A percentile compares a stretch with the other conserved stretches of the same genome.
phyloP scores from a whole-genome alignment of 2,888 invertebrate species.

The Didymodactylos carnosus region DNA sequence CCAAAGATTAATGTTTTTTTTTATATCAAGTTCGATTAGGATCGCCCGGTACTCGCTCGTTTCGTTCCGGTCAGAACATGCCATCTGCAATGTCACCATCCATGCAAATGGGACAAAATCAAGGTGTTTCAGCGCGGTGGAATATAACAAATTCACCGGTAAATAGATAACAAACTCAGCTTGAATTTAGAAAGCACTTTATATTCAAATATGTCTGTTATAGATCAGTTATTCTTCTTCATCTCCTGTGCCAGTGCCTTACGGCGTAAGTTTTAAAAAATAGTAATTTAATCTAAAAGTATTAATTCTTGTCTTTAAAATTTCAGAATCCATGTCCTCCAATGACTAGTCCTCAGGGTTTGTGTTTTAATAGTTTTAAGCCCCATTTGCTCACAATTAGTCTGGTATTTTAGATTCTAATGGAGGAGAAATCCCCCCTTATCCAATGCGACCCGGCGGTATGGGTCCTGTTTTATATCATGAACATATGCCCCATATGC shows the following conservation, averaged over 20 bases:
- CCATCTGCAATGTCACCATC: neutral
- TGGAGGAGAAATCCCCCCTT: neutral
- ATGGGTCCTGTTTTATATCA: neutral
- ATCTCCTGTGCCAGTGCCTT: neutral
- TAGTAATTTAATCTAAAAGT: neutral
- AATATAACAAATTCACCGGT: neutral
- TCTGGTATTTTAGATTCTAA: neutral
- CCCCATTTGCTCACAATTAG: neutral
- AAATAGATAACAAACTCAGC: no score
- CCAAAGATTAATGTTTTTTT: no score
- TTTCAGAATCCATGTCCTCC: neutral
- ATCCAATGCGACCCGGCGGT: neutral
- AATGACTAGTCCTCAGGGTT: neutral
- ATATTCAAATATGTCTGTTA: neutral
- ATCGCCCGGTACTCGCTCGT: neutral
- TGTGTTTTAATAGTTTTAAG: neutral
- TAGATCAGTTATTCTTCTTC: neutral
- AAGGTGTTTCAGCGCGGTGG: no score
- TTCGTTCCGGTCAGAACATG: no score
- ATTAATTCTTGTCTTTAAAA: neutral
- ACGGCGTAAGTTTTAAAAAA: neutral
- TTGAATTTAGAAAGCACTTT: no score
- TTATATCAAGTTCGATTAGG: neutral
- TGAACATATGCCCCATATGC: neutral
- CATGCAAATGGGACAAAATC: neutral